Base-by-base conservation (phyloP, 2,113 vertebrate genomes). In the Daboia siamensis region DNA sequence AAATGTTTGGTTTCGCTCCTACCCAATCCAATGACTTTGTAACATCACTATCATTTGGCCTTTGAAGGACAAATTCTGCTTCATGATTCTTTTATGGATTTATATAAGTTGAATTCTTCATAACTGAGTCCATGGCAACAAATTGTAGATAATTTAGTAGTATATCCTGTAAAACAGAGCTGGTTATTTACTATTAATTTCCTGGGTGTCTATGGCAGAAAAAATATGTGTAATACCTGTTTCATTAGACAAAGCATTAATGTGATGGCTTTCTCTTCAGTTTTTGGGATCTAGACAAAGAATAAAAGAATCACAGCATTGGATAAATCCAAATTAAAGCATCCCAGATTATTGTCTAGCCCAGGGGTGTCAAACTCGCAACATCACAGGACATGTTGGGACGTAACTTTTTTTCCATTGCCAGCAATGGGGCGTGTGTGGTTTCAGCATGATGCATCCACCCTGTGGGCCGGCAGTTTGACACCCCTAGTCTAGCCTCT, bases 191-290 rank as follows among this genome's bases (percentile, higher is more conserved):
- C n/a, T 24, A 29, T 26, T 48, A 55, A 55, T 15, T 74, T 59
- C 56, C 26, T 12, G 10, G 54, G 33, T 39, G 0, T n/a, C 48
- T 85, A 4, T 1, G 24, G 69, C 59, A 39, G 20, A 44, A 52
- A 52, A 51, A 54, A 15, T 84, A 90, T 51, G 87, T 93, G 24
- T 94, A 54, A 74, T 86, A 56, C 59, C 61, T 89, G 13, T 94
- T 64, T 92, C 95, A 94, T 95, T 89, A 90, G 95, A 95, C 59
- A 92, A 93, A 74, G 10, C 52, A 87, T 5, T 88, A 17, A 61
- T 3, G 93, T 95, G 88, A 80, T 80, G 91, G 20, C 54, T 89
- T 91, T 90, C 74, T 87, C 93, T 93, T 89, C 59, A 61, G 90
- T 46, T 61, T 29, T 91, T 52, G 2, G 61, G 80, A 46, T 74